Evolutionary conservation across 2,113 vertebrate species (phyloP).

Genomic region (Pica pica): DNA sequence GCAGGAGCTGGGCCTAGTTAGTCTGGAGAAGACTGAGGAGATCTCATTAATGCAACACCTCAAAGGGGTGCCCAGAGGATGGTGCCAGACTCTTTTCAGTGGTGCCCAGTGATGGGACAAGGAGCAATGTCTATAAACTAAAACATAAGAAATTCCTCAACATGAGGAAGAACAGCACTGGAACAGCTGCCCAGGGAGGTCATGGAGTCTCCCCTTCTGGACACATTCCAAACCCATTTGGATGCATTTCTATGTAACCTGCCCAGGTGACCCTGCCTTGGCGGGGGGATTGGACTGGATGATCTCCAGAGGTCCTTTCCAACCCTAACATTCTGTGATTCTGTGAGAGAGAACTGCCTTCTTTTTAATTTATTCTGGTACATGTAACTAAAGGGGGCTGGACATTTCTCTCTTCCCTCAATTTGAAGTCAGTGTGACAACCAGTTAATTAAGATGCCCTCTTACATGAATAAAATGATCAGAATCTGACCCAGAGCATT

Average conservation of each 20-base stretch:
- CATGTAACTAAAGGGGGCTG: background rate
- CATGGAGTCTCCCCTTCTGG: background rate
- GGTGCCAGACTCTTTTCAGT: background rate
- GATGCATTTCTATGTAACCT: background rate
- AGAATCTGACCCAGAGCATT: background rate
- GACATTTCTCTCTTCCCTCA: background rate
- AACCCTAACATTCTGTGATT: background rate
- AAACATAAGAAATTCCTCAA: background rate
- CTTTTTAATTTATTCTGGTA: background rate
- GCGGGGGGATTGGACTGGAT: background rate
- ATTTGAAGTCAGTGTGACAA: background rate
- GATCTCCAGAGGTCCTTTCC: background rate
- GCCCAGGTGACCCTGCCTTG: background rate
- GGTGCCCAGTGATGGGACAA: background rate
- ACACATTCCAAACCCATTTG: background rate
- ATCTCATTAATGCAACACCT: background rate
- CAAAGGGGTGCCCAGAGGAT: background rate
- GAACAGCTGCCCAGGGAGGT: background rate
- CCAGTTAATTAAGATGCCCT: background rate
- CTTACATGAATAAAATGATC: background rate
- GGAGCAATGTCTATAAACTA: background rate
- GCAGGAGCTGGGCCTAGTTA: rapidly evolving
- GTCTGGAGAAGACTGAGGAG: background rate
- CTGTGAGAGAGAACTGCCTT: background rate
- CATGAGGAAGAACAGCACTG: background rate